phyloP scores from a whole-genome alignment of 1,140 invertebrate genomes.

The Cotesia chilonis region DNA sequence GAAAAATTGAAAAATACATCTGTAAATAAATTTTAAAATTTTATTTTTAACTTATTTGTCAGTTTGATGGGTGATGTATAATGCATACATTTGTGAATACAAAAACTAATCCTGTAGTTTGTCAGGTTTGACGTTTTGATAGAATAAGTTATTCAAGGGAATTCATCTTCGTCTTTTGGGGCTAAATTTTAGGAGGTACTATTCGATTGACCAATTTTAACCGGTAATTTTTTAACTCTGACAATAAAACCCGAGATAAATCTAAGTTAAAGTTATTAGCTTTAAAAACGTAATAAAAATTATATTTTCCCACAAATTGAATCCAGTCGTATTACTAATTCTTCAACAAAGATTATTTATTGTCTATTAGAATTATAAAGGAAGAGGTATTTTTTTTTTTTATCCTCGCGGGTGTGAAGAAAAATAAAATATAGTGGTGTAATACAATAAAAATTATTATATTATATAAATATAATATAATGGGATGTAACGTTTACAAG shows the following conservation, averaged over 20 bases:
- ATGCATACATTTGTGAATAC: background rate
- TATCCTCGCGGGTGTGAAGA: background rate
- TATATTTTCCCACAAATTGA: too few species aligned
- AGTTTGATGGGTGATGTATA: conserved; percentile 23
- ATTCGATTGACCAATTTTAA: conserved; percentile 47
- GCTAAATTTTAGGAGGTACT: conserved; percentile 3
- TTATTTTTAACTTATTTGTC: background rate
- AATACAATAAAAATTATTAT: conserved; percentile 3
- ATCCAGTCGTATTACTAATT: too few species aligned
- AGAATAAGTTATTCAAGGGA: conserved; percentile 34
- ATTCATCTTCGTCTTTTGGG: conserved; percentile 54
- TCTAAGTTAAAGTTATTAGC: background rate
- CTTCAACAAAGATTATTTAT: too few species aligned
- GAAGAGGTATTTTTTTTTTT: too few species aligned
- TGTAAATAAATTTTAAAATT: background rate
- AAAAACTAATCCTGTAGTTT: conserved; percentile 53
- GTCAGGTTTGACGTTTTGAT: conserved; percentile 47
- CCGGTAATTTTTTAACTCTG: conserved; percentile 41
- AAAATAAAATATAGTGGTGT: background rate
- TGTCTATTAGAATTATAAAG: too few species aligned
- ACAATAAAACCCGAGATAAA: conserved; percentile 18
- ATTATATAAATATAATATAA: too few species aligned
- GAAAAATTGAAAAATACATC: too few species aligned
- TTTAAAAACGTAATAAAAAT: too few species aligned
- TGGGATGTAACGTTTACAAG: background rate